Evolutionary conservation across 2,113 vertebrate genomes (phyloP).

Genomic region (Pedionomus torquatus): DNA sequence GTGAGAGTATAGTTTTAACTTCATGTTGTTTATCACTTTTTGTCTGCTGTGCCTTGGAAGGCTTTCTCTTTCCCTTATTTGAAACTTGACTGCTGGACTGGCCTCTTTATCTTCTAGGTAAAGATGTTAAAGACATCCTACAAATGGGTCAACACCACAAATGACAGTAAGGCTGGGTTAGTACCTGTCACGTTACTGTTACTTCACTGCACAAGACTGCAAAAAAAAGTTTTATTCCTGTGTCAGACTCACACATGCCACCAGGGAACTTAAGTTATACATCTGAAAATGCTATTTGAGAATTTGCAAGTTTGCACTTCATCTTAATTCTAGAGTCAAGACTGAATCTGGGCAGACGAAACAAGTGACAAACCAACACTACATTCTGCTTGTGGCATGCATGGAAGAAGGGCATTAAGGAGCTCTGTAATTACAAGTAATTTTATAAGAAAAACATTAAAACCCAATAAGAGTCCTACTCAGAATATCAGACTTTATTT

Average conservation of each 20-base stretch:
- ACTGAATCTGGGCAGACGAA: neutral
- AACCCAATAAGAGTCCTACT: rapidly evolving
- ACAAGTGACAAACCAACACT: neutral
- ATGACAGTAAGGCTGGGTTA: neutral
- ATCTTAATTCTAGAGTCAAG: neutral
- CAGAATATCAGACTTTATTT: neutral
- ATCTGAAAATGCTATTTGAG: neutral
- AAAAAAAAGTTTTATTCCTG: neutral
- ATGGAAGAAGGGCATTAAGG: neutral
- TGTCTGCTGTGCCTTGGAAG: neutral
- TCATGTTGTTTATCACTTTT: neutral
- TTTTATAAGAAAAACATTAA: neutral
- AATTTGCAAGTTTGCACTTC: neutral
- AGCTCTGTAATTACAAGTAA: neutral
- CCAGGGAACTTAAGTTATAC: neutral
- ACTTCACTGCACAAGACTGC: neutral
- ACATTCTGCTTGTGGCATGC: neutral
- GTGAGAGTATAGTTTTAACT: neutral
- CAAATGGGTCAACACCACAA: neutral
- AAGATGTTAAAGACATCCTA: neutral
- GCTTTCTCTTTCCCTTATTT: neutral
- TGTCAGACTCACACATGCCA: neutral
- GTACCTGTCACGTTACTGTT: neutral
- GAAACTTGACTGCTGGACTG: neutral
- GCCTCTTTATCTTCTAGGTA: neutral